Base-by-base conservation (phyloP, 1,140 invertebrate genomes). In the Tetramorium parvispinum region DNA sequence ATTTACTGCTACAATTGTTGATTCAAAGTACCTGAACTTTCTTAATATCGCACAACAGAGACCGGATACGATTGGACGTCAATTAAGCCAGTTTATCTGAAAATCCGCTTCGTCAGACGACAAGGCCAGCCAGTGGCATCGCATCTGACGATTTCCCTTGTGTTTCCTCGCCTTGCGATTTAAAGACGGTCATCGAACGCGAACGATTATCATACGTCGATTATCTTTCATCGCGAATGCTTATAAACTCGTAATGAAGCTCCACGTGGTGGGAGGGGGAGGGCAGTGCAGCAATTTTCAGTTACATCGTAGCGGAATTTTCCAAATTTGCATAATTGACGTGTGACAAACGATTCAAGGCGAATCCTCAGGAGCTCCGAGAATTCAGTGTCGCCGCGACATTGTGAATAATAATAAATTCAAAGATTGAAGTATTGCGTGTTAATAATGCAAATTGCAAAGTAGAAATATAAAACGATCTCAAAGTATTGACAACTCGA, bases 151-250 rank as follows among this genome's bases (percentile, higher is more conserved):
- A 81, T 83, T 83, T 83, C 8, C 79, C 13, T 49, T 18, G 3
- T 32, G 7, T 53, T 53, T 68, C 55, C 21, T 68, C 46, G 53
- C 43, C 49, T 40, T 7, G 2, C 7, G 53, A 73, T 61, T 83
- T 83, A 59, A 75, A 75, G 18, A 83, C 68, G 27, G 53, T 73
- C 40, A 83, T 75, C 40, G 68, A 75, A 83, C 40, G 40, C 53
- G 21, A 21, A 24, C 46, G 13, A 24, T 37, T 6, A 55, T 81
- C 37, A 70, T 21, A 46, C 5, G 13, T 32, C n/a, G 32, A 68
- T 68, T 43, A 40, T 83, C 53, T 83, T 57, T 83, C 40, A 61
- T 83, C 68, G 79, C 40, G 16, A 7, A 13, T 21, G 37, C 40
- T 71, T 32, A 70, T 6, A 13, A 46, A 73, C 24, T 27, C 24